A percentile compares a stretch with the other conserved stretches of the same genome.
Evolutionary conservation across 2,113 vertebrate genomes (phyloP).

Genomic region (Heterotilapia buettikoferi): DNA sequence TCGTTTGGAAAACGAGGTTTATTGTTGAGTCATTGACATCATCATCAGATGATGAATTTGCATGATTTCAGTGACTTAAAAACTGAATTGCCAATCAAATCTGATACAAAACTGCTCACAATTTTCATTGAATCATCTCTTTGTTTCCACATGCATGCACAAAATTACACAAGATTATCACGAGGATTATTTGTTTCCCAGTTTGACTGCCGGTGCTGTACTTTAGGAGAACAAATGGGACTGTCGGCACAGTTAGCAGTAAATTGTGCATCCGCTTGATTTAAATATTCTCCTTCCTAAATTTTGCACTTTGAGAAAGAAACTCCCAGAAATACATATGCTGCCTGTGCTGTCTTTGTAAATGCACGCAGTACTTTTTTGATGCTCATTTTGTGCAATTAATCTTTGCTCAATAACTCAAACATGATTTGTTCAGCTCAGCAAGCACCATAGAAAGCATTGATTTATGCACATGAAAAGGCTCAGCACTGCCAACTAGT

Average conservation of each 20-base stretch:
- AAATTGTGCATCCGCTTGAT: background rate
- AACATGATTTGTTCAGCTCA: background rate
- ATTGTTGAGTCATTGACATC: background rate
- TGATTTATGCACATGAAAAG: background rate
- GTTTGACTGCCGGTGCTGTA: background rate
- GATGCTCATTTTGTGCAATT: background rate
- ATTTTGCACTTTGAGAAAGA: background rate
- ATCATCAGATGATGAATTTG: background rate
- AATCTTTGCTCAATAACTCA: background rate
- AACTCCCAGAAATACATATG: background rate
- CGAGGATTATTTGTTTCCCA: background rate
- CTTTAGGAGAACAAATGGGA: background rate
- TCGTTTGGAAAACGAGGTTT: background rate
- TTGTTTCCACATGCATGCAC: background rate
- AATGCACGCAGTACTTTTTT: background rate
- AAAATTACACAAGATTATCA: background rate
- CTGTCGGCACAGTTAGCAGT: rapidly evolving
- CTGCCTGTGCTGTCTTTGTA: background rate
- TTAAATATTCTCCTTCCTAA: background rate
- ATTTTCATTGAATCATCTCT: background rate
- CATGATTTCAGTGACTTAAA: background rate
- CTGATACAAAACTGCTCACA: background rate
- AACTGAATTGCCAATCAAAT: background rate
- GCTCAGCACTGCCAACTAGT: background rate
- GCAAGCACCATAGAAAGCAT: background rate